Percentiles rank a stretch among this genome's conserved stretches.
Conservation (phyloP, 2,888 invertebrate genomes). For the Idaea biselata region DNA sequence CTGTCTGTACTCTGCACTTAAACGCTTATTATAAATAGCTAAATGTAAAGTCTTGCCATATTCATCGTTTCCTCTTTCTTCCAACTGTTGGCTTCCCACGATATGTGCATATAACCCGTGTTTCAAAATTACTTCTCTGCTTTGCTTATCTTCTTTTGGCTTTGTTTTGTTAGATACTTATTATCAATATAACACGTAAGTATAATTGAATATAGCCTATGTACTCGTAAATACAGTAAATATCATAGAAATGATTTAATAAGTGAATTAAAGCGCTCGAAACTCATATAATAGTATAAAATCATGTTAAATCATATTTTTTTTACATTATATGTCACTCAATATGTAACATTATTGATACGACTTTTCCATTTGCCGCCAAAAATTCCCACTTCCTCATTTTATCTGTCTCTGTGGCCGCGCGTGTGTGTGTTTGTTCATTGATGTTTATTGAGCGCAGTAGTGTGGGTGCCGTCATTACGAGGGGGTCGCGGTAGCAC, state of each 20-base stretch:
- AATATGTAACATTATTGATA: neutral
- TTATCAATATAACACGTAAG: no score
- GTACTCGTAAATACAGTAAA: no score
- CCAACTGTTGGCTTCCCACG: conserved; percentile 15
- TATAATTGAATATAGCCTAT: no score
- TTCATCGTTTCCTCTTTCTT: neutral
- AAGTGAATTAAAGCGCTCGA: no score
- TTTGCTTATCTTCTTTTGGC: no score
- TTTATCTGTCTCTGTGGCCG: conserved; percentile 26
- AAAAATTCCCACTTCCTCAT: conserved; percentile 11
- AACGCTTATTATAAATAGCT: neutral
- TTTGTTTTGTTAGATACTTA: no score
- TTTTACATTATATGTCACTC: neutral
- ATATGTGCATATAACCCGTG: conserved; percentile 24
- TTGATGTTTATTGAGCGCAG: conserved; percentile 24
- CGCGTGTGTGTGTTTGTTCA: conserved; percentile 22
- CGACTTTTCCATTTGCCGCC: neutral
- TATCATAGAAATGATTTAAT: no score
- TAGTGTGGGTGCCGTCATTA: conserved; percentile 36
- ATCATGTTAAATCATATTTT: no score
- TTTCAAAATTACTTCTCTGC: no score
- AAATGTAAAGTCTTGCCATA: neutral
- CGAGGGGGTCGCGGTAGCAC: conserved; percentile 45
- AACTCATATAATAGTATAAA: no score
- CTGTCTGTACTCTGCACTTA: no score